Evolutionary conservation across 2,888 invertebrate species (phyloP).

Genomic region (Eristalis pertinax): DNA sequence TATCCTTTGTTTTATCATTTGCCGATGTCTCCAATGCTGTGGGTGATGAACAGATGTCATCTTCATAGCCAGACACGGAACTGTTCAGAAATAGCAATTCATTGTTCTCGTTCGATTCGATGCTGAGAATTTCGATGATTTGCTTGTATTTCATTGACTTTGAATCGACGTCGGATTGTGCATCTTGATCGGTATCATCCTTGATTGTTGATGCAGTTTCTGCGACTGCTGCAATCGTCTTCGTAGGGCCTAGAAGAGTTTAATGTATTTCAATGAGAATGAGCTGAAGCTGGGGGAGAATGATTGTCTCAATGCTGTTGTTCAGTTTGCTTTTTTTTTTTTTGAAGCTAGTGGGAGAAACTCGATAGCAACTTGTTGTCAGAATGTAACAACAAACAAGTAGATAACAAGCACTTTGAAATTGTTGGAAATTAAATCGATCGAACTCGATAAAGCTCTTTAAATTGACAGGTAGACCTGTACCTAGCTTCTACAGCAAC

Average conservation of each 20-base stretch:
- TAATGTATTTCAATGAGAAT: not conserved
- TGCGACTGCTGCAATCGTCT: constrained; percentile 9
- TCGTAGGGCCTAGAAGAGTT: constrained; percentile 43
- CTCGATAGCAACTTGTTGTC: not conserved
- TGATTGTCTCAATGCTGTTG: not conserved
- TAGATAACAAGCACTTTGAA: too few species aligned
- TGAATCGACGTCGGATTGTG: constrained; percentile 20
- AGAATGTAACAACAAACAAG: too few species aligned
- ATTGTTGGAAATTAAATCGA: too few species aligned
- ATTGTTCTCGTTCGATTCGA: constrained; percentile 72
- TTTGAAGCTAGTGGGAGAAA: not conserved
- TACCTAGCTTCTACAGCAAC: too few species aligned
- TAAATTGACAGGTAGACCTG: too few species aligned
- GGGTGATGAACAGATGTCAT: constrained; percentile 70
- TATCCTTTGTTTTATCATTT: constrained; percentile 62
- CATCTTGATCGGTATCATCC: constrained; percentile 46
- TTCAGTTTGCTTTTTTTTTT: not conserved
- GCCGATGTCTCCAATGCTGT: not conserved
- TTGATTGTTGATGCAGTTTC: constrained; percentile 15
- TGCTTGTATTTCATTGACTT: constrained; percentile 48
- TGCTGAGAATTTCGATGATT: constrained; percentile 45
- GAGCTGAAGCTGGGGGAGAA: not conserved
- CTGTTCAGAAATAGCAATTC: constrained; percentile 78
- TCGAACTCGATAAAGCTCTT: too few species aligned
- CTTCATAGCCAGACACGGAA: constrained; percentile 77